phyloP scores from a whole-genome alignment of 2,888 invertebrate genomes.

The Tenthredo distinguenda region DNA sequence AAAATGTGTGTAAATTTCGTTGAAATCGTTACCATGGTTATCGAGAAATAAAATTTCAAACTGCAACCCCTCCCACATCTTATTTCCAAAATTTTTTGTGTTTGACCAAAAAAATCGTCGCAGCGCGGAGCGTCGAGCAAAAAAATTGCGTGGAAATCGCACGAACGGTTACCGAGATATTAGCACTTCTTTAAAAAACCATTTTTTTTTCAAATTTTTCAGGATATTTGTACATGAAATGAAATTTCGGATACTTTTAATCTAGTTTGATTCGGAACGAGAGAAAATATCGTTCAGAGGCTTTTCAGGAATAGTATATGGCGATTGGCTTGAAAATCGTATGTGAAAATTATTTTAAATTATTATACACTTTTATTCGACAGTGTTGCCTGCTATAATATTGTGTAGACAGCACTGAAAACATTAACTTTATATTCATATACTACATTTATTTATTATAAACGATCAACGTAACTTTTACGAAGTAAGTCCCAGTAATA shows the following conservation, averaged over 20 bases:
- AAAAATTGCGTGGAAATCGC: too few species aligned
- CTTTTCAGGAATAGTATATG: background rate
- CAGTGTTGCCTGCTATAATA: slow-evolving; percentile 50
- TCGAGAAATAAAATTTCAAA: background rate
- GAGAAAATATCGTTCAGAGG: too few species aligned
- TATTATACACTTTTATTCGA: slow-evolving; percentile 52
- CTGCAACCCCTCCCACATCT: too few species aligned
- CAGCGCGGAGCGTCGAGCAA: too few species aligned
- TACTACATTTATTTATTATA: slow-evolving; percentile 65
- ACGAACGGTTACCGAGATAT: too few species aligned
- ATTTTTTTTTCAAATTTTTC: too few species aligned
- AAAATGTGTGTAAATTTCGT: background rate
- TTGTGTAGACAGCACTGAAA: slow-evolving; percentile 60
- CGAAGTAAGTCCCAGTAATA: slow-evolving; percentile 58
- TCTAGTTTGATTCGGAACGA: too few species aligned
- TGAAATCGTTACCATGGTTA: background rate
- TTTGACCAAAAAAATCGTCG: too few species aligned
- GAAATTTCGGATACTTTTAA: too few species aligned
- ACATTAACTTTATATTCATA: slow-evolving; percentile 62
- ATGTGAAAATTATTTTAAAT: slow-evolving; percentile 15
- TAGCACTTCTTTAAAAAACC: too few species aligned
- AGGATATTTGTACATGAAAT: too few species aligned
- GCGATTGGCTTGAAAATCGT: background rate
- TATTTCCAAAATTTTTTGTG: too few species aligned
- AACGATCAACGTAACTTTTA: slow-evolving; percentile 65